Evolutionary conservation across 1,140 invertebrate genomes (phyloP).

Genomic region (Bombus turneri): DNA sequence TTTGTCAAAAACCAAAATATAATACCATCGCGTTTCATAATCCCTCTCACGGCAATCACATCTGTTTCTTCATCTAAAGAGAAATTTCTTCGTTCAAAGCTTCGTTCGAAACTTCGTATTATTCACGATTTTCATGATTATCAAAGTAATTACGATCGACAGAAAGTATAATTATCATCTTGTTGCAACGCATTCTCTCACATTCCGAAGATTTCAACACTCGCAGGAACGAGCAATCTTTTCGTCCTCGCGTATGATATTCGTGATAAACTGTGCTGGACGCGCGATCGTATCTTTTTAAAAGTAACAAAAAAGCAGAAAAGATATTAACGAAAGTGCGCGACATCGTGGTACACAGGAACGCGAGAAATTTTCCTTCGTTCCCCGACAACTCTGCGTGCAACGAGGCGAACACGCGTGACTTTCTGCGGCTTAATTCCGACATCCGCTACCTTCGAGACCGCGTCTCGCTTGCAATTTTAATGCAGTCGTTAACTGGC

Average conservation of each 20-base stretch:
- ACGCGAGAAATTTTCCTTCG: neutral
- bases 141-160: neutral
- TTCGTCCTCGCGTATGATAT: constrained; percentile 29
- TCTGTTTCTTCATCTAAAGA: neutral
- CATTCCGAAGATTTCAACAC: constrained; percentile 13
- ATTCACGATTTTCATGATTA: neutral
- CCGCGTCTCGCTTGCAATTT: constrained; percentile 31
- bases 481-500: constrained; percentile 45
- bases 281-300: neutral
- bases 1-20: too few relatives aligned
- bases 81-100: neutral
- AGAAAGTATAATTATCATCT: neutral
- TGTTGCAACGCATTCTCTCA: constrained; percentile 9
- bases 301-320: neutral
- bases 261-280: too few relatives aligned
- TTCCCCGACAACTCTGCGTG: neutral
- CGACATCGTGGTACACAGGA: neutral
- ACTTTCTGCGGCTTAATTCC: constrained; percentile 33
- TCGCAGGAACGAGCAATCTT: constrained; percentile 1
- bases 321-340: neutral
- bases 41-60: too few relatives aligned
- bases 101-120: neutral
- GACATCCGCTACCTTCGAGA: constrained; percentile 25
- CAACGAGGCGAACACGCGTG: constrained; percentile 1
- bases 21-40: too few relatives aligned